Conservation (phyloP, 2,113 vertebrate species). For the Hyperopisus bebe region DNA sequence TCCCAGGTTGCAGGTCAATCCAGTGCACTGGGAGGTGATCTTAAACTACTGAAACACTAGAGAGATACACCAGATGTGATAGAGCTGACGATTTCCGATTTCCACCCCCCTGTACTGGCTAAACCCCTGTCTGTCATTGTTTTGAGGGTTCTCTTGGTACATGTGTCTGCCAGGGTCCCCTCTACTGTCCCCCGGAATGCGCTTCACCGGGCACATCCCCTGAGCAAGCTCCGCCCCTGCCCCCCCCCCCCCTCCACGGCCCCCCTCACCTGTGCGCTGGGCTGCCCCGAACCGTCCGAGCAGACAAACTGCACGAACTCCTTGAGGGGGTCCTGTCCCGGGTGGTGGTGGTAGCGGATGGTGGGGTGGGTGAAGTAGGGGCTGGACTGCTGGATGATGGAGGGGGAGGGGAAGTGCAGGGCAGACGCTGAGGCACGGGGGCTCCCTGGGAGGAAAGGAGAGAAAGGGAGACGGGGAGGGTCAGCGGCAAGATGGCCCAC, state of each 20-base stretch:
- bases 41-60: neutral
- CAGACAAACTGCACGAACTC: conserved; percentile 95
- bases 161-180: neutral
- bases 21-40: neutral
- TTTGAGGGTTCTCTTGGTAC: neutral
- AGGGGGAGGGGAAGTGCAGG: conserved; percentile 92
- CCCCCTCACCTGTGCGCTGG: conserved; percentile 78
- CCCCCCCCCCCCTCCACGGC: neutral
- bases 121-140: neutral
- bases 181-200: neutral
- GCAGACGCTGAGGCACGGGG: conserved; percentile 87
- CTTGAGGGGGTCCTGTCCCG: conserved; percentile 89
- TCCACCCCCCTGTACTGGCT: neutral
- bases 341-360: conserved; percentile 92
- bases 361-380: conserved; percentile 95
- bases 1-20: neutral
- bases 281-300: conserved; percentile 84
- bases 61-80: neutral
- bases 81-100: neutral
- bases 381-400: conserved; percentile 95
- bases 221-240: conserved; percentile 45
- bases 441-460: conserved; percentile 65
- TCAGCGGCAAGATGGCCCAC: conserved; percentile 25
- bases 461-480: conserved; percentile 1
- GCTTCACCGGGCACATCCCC: neutral